Conservation (phyloP, 2,113 vertebrate genomes). For the Climacteris rufus region DNA sequence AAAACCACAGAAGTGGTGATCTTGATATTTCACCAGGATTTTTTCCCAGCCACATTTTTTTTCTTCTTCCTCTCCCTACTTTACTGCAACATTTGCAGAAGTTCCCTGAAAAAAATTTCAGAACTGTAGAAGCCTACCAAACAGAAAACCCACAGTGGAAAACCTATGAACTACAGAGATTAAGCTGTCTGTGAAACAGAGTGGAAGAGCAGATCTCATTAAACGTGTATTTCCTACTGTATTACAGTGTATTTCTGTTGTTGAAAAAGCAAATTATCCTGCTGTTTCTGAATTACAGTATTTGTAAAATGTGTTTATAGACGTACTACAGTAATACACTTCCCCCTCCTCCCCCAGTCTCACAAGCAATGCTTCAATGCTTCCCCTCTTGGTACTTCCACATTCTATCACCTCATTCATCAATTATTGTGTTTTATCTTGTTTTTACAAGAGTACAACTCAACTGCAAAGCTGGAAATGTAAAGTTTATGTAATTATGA, state of each 20-base stretch:
- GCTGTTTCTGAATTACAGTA: not conserved
- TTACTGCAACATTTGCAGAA: not conserved
- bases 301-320: not conserved
- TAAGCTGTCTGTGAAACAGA: not conserved
- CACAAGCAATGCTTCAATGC: not conserved
- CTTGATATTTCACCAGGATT: not conserved
- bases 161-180: not conserved
- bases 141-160: not conserved
- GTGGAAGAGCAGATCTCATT: not conserved
- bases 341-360: not conserved
- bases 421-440: not conserved
- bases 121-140: not conserved
- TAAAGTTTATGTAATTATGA: not conserved
- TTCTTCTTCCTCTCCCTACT: not conserved
- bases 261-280: not conserved
- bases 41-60: not conserved
- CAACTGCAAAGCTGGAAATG: not conserved
- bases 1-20: not conserved
- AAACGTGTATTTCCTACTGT: not conserved
- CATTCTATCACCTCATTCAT: not conserved
- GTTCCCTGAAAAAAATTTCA: not conserved
- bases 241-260: no score
- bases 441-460: not conserved
- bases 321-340: not conserved
- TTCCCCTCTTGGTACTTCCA: not conserved